phyloP scores from a whole-genome alignment of 1,140 invertebrate species.

The Macrobrachium rosenbergii region DNA sequence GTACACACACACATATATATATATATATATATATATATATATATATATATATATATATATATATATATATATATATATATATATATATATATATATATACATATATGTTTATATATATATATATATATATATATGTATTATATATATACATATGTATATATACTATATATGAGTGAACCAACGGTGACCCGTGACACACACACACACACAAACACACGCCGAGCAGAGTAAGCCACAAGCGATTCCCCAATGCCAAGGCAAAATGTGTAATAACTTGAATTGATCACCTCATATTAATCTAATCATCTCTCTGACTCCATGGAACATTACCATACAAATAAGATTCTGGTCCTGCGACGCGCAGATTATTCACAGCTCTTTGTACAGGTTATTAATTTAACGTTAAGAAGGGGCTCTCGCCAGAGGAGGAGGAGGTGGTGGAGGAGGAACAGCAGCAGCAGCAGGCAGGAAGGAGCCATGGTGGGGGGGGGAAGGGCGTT shows the following conservation, averaged over 20 bases:
- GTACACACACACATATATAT: too few species aligned
- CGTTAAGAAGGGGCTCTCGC: conserved; percentile 43
- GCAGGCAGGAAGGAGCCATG: too few species aligned
- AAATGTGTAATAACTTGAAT: conserved; percentile 63
- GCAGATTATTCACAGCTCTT: conserved; percentile 62
- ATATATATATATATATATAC: background rate
- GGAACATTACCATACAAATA: conserved; percentile 60
- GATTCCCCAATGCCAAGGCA: conserved; percentile 31
- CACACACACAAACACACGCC: too few species aligned
- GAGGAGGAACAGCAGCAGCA: too few species aligned
- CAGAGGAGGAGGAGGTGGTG: too few species aligned
- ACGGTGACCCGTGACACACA: too few species aligned
- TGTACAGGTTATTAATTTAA: conserved; percentile 60
- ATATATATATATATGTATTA: background rate
- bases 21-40: too few species aligned
- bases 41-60: too few species aligned
- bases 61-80: conserved; percentile 2
- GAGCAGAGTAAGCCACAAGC: background rate
- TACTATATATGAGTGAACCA: background rate
- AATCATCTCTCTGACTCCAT: conserved; percentile 60
- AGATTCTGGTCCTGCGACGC: conserved; percentile 56
- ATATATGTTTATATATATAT: background rate
- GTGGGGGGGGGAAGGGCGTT: background rate
- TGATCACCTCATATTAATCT: conserved; percentile 62
- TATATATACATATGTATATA: background rate